phyloP scores from a whole-genome alignment of 1,140 invertebrate genomes.

The Stratiolaelaps scimitus region DNA sequence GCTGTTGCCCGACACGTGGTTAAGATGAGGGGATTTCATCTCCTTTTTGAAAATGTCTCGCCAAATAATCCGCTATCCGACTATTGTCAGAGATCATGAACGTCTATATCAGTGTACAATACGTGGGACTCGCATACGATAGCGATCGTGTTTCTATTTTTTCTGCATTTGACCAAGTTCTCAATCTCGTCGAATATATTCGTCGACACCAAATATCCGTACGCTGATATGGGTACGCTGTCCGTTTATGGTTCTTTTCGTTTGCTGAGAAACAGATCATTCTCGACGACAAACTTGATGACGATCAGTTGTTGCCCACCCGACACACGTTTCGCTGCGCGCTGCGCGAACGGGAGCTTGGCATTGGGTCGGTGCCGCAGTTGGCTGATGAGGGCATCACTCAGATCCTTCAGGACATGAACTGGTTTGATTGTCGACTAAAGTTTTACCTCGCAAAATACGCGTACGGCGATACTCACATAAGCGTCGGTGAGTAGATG shows the following conservation, averaged over 20 bases:
- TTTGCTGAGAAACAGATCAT: slow-evolving; percentile 3
- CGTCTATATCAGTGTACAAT: too few relatives aligned
- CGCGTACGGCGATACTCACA: slow-evolving; percentile 23
- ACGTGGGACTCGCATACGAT: too few relatives aligned
- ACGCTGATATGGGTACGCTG: neutral
- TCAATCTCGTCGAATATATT: too few relatives aligned
- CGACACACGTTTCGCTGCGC: slow-evolving; percentile 13
- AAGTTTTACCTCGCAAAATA: slow-evolving; percentile 26
- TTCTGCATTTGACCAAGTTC: too few relatives aligned
- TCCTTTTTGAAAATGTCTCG: too few relatives aligned
- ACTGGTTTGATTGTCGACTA: slow-evolving; percentile 12
- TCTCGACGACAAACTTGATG: slow-evolving; percentile 19
- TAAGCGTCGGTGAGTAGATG: slow-evolving; percentile 21
- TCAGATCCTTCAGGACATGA: slow-evolving; percentile 21
- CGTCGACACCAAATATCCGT: too few relatives aligned
- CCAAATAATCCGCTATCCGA: too few relatives aligned
- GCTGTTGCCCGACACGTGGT: too few relatives aligned
- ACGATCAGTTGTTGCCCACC: neutral
- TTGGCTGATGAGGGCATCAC: slow-evolving; percentile 19
- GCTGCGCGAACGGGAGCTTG: neutral
- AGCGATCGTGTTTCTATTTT: too few relatives aligned
- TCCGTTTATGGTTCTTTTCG: neutral
- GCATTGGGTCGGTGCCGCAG: slow-evolving; percentile 7
- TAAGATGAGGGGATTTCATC: too few relatives aligned
- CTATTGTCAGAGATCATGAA: too few relatives aligned